Percentiles rank a stretch among this genome's conserved stretches.
phyloP scores from a whole-genome alignment of 2,113 vertebrate genomes.

The Clarias batrachus region DNA sequence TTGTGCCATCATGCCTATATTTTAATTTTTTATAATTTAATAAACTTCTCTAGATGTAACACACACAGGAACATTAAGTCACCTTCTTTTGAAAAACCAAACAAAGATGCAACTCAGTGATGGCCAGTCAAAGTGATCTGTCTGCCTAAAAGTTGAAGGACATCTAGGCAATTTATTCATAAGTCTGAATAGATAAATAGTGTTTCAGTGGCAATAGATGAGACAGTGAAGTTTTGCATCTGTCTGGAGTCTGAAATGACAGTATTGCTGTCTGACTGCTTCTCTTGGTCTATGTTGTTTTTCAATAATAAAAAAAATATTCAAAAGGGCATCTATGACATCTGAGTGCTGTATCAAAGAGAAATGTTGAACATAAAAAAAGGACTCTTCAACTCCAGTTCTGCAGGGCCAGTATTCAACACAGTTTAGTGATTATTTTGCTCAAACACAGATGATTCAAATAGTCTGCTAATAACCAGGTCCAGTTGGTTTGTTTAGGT shows the following conservation, averaged over 20 bases:
- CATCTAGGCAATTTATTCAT: conserved; percentile 4
- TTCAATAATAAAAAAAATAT: background rate
- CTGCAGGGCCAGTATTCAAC: too few species aligned
- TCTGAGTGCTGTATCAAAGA: background rate
- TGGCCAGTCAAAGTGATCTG: background rate
- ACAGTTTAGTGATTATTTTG: too few species aligned
- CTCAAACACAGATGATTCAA: too few species aligned
- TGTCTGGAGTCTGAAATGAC: conserved; percentile 11
- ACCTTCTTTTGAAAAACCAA: background rate
- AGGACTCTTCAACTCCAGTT: too few species aligned
- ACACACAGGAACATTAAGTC: background rate
- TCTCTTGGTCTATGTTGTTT: background rate
- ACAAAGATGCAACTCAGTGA: background rate
- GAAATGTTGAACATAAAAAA: background rate
- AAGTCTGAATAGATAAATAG: conserved; percentile 4
- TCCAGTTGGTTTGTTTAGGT: too few species aligned
- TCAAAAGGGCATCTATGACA: background rate
- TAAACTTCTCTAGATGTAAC: background rate
- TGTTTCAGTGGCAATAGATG: conserved; percentile 7
- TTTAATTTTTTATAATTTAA: background rate
- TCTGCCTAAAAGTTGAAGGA: background rate
- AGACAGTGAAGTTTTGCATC: background rate
- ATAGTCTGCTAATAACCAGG: too few species aligned
- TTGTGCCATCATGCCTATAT: background rate
- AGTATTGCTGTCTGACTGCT: background rate